Evolutionary conservation across 2,888 invertebrate species (phyloP), one percentile per base, ranked within the genome.

Genomic region (Panzeria rudis): DNA sequence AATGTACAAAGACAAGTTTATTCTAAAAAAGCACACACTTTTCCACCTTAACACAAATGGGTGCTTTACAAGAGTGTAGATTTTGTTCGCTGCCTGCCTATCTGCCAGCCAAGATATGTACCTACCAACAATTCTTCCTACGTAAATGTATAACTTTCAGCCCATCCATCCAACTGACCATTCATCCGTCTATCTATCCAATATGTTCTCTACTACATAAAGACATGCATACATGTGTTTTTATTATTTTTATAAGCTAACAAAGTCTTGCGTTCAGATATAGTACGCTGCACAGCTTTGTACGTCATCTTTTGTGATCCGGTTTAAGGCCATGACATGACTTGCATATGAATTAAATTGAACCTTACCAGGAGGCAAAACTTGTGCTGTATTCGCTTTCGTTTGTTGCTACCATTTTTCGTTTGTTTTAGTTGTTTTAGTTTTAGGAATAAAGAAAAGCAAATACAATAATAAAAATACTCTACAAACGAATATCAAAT

Each of bases 271-370:
- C 23, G 50, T 38, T 9, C 38, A 38, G 35, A 6, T 50, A 69
- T 38, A n/a, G 32, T 52, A 32, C 13, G 38, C 20, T 71, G 64
- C 56, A 41, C 29, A 41, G 56, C 61, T 64, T 54, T 77, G 68
- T 47, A 78, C 73, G 41, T 68, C 78, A 78, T 79, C 59, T 79
- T 59, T 61, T 79, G 66, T 79, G 82, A 79, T 86, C 85, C 85
- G 85, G 85, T 90, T 90, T 89, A 89, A 89, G 90, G 89, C 89
- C 90, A 90, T 90, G 90, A 90, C 90, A 90, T 90, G 90, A 89
- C 90, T 90, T 90, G 90, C 90, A 90, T 90, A 89, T 89, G 90
- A 90, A 90, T 90, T 90, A 89, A 75, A 72, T 52, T 56, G 50
- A 62, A 83, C 54, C 61, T 47, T 66, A 72, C 35, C 61, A 62